Evolutionary conservation across 1,140 invertebrate genomes (phyloP), one percentile per base, ranked within the genome.

Genomic region (Battus philenor): DNA sequence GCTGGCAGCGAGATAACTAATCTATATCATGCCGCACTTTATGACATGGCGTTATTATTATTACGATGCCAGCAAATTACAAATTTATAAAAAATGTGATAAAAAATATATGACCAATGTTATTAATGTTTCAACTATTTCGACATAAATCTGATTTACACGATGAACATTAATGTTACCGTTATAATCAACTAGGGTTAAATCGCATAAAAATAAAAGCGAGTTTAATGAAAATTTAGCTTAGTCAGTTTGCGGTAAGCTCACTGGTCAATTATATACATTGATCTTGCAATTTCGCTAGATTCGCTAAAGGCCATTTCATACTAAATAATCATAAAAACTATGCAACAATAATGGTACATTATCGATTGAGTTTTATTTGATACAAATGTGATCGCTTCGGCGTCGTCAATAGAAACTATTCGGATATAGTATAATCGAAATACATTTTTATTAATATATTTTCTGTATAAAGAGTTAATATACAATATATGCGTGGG

Each of bases 351-450:
- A 66, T 49, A 64, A 71, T 69, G 64, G 66, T 68, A 64, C 60
- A 68, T 65, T 52, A 61, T 59, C 69, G 74, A 78, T 72, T 71
- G 68, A 59, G 67, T 74, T 70, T 48, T 69, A 75, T 71, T 71
- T 74, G 59, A 71, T 70, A 53, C 54, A 59, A 68, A 76, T 76
- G 68, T 77, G 67, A 77, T 72, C 55, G 61, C 60, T 75, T 68
- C 62, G 60, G 58, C 34, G 27, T 30, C 5, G 12, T 43, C 49
- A 49, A 33, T 22, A 17, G 12, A 44, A 34, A 47, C 44, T 17
- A 33, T 15, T 41, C 16, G 16, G 24, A 45, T 31, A 34, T 33
- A 45, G 7, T 32, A 34, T n/a, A 16, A 41, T 41, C 24, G 38
- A 41, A 41, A 29, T 29, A 17, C 16, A 18, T 41, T 29, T 26